Evolutionary conservation across 2,797 vertebrate genomes (phyloP).

Genomic region (Trachops cirrhosus): DNA sequence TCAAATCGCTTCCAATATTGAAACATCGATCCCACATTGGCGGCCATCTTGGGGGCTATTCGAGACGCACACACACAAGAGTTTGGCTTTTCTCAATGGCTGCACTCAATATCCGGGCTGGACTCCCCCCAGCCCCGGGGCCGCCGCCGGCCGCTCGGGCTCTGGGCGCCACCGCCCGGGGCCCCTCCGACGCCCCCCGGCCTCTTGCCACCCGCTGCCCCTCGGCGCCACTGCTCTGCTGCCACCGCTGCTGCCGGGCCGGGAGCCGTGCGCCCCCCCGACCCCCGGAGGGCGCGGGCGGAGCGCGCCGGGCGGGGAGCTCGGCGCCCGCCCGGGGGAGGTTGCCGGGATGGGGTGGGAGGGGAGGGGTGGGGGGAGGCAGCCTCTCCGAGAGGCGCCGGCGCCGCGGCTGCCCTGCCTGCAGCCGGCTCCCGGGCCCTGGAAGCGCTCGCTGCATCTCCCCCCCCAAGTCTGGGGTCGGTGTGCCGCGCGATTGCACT

Average conservation of each 20-base stretch:
- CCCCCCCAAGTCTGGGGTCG: constrained; percentile 81
- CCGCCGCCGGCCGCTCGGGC: constrained; percentile 42
- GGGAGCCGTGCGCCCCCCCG: constrained; percentile 66
- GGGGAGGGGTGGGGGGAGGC: constrained; percentile 38
- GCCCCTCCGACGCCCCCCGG: constrained; percentile 55
- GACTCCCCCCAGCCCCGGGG: constrained; percentile 87
- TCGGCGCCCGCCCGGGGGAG: constrained; percentile 58
- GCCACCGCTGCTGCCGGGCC: background rate
- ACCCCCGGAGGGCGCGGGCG: constrained; percentile 74
- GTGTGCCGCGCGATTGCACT: constrained; percentile 84
- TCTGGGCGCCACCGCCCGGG: constrained; percentile 74
- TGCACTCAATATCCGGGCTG: constrained; percentile 94
- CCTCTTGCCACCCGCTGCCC: constrained; percentile 60
- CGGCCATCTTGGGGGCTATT: constrained; percentile 99
- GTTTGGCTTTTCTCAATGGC: constrained; percentile 84
- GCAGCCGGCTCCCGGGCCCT: constrained; percentile 59
- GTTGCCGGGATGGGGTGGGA: constrained; percentile 28
- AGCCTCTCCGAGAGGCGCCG: constrained; percentile 46
- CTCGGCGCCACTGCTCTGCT: constrained; percentile 43
- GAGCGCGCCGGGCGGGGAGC: constrained; percentile 62
- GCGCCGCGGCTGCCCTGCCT: constrained; percentile 65
- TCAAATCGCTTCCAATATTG: constrained; percentile 98
- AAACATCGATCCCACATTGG: constrained; percentile 98
- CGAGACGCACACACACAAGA: constrained; percentile 87
- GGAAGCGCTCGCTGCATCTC: constrained; percentile 71